Base-by-base conservation (phyloP, 2,113 vertebrate genomes). In the Melospiza melodia region DNA sequence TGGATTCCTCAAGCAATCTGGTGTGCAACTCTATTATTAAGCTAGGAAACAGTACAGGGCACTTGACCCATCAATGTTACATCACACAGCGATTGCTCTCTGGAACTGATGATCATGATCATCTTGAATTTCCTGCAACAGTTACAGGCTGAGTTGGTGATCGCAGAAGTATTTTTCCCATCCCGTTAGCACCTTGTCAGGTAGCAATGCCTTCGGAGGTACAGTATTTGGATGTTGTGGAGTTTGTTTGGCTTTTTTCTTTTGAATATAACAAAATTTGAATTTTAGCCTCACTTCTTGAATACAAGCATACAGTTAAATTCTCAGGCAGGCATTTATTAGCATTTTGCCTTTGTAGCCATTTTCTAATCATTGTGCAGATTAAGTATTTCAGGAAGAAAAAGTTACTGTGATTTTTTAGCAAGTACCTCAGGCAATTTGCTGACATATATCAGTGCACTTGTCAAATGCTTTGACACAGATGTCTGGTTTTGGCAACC, bases 401-500 rank as follows among this genome's bases (percentile, higher is more conserved):
- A 94, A 96, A 94, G 88, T 96, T 94, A 65, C 90, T 84, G 86
- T 94, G 92, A 90, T 69, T 96, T 96, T 95, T 97, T 87, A 93
- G 88, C 77, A 96, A 96, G 92, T 89, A 94, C 94, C 95, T 96
- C 95, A 94, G 96, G 95, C 93, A 97, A 96, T 96, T 97, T 95
- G 88, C 93, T 97, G 93, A 95, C 86, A 96, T 94, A 84, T 95
- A 96, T 97, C 95, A 94, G 93, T 94, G 94, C 94, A 95, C 94
- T 97, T 97, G 96, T 97, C 94, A 96, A 96, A 89, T 89, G 92
- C 93, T 96, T 96, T 97, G 96, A 97, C 95, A 97, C 96, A 96
- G 95, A 97, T 97, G 95, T 95, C 96, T 96, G 89, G 83, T 95
- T 96, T 96, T 97, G 95, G 94, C 93, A 96, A 93, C 93, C 68